Conservation (phyloP, 2,888 invertebrate species). For the Mystacides longicornis region DNA sequence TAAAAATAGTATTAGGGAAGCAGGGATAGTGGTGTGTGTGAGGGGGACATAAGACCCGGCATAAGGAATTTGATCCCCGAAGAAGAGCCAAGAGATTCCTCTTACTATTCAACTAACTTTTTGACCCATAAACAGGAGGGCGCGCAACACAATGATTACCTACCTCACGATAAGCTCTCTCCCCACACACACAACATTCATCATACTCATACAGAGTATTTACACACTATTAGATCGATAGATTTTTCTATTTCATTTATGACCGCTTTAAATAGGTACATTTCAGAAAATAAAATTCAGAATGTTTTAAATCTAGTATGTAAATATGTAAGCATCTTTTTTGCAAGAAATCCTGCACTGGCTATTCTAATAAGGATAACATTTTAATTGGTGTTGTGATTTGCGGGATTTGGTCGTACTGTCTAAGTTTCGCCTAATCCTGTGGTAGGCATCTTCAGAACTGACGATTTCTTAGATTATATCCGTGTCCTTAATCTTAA, state of each 20-base stretch:
- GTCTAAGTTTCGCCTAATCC: no score
- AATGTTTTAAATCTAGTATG: background rate
- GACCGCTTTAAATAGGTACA: background rate
- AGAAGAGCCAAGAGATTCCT: conserved; percentile 13
- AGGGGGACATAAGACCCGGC: background rate
- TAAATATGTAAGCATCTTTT: background rate
- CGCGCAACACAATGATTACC: conserved; percentile 16
- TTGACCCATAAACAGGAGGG: conserved; percentile 9
- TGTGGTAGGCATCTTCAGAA: no score
- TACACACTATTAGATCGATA: background rate
- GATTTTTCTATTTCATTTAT: background rate
- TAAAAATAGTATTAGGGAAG: background rate
- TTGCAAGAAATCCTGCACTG: background rate
- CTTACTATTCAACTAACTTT: conserved; percentile 5
- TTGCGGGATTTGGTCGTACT: no score
- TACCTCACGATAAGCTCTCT: conserved; percentile 19
- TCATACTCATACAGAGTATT: background rate
- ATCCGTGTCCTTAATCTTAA: no score
- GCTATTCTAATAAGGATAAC: background rate
- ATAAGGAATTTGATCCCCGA: background rate
- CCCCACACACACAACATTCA: background rate
- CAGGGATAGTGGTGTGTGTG: background rate
- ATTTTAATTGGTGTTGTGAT: no score
- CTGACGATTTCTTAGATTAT: no score
- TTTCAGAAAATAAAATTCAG: background rate